phyloP scores from a whole-genome alignment of 2,797 vertebrate species.

The Ctenopoma multispine region DNA sequence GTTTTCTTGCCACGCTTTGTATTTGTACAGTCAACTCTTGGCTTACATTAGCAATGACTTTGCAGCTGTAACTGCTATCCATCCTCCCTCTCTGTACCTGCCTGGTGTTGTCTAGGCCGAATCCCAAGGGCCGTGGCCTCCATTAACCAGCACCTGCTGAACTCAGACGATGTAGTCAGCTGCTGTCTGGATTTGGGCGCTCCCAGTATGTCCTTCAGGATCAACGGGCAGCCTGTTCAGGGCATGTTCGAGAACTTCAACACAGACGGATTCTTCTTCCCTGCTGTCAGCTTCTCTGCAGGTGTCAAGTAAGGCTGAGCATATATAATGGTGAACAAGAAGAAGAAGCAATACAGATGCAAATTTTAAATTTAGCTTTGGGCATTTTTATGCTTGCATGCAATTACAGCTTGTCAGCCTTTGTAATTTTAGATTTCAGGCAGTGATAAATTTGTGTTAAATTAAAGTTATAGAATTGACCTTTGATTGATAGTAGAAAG shows the following conservation, averaged over 20 bases:
- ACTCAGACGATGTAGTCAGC: constrained; percentile 96
- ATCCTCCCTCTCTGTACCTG: constrained; percentile 47
- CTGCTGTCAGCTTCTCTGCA: constrained; percentile 97
- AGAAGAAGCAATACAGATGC: background rate
- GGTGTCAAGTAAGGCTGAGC: constrained; percentile 94
- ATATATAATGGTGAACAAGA: constrained; percentile 17
- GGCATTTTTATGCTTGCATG: constrained; percentile 11
- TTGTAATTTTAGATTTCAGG: background rate
- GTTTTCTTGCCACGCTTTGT: too few species aligned
- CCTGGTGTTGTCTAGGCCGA: constrained; percentile 85
- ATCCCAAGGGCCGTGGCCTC: constrained; percentile 95
- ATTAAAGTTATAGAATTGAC: constrained; percentile 1
- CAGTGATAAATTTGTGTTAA: background rate
- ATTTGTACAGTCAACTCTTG: too few species aligned
- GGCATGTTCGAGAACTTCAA: constrained; percentile 99
- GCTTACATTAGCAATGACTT: constrained; percentile 69
- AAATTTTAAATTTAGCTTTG: background rate
- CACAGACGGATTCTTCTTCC: constrained; percentile 96
- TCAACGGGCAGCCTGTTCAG: constrained; percentile 98
- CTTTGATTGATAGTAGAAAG: background rate
- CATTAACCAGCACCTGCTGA: constrained; percentile 96
- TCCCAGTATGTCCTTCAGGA: constrained; percentile 99
- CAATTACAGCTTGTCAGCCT: constrained; percentile 12
- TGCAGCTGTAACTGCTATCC: constrained; percentile 59
- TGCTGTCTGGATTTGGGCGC: constrained; percentile 97